Evolutionary conservation across 2,888 invertebrate species (phyloP), one percentile per base, ranked within the genome.

Genomic region (Tubulanus polymorphus): DNA sequence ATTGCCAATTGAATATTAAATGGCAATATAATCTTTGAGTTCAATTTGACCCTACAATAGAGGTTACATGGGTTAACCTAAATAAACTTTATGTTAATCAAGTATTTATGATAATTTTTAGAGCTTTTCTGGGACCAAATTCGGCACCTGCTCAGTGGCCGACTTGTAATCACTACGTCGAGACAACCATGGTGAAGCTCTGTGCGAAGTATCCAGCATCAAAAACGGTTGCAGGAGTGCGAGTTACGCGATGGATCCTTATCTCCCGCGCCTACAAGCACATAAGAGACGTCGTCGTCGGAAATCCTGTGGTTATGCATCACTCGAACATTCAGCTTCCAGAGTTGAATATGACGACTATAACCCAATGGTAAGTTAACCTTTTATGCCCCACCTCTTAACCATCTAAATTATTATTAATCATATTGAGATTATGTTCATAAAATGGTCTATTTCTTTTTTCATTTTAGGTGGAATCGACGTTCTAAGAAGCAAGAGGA

Each of bases 151-250:
- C 48, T 1, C 27, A 28, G 26, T 53, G 29, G 27, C 53, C 53
- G 10, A 50, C 53, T 30, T n/a, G 37, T 15, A 53, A 50, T 41
- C 28, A 53, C 2, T 56, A 56, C 37, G 46, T 56, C 49, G 56
- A 56, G 49, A 49, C 49, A 18, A n/a, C 49, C 2, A 37, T 56
- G 3, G 37, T 8, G 2, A 37, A 48, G 6, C 49, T 56, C n/a
- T 45, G 41, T 26, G 18, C 41, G 10, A 3, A 30, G 5, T 27
- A 50, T 27, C 49, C 56, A 1, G 15, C 26, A 8, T 20, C 55
- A 37, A 29, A 2, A 5, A 15, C 27, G 28, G 12, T 29, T 3
- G 32, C 27, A 15, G 18, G 20, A 6, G 18, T 26, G 10, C 18
- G 20, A 18, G 15, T n/a, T 6, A 5, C 32, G 30, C 15, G 51